Conservation (phyloP, 2,797 vertebrate species). For the Acanthopagrus latus region DNA sequence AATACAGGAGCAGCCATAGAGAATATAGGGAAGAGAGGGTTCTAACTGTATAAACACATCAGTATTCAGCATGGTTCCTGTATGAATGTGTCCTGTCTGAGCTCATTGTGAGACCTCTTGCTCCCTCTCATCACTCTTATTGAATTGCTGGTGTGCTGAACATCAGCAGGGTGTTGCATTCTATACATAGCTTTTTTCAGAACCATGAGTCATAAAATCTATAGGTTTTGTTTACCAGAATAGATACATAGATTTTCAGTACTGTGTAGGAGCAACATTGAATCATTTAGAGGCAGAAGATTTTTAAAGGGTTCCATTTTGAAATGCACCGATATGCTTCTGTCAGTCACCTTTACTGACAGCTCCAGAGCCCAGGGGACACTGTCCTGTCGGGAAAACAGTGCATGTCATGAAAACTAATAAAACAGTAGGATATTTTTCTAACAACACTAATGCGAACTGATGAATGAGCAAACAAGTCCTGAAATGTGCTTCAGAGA, state of each 20-base stretch:
- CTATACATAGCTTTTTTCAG: not conserved
- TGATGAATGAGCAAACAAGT: no score
- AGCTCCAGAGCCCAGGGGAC: not conserved
- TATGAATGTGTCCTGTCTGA: not conserved
- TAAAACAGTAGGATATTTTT: not conserved
- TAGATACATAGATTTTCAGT: not conserved
- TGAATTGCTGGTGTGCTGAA: not conserved
- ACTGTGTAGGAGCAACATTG: not conserved
- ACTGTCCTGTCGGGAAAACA: not conserved
- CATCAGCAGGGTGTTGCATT: not conserved
- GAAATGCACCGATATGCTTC: not conserved
- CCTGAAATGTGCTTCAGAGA: not conserved
- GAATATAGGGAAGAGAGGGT: not conserved
- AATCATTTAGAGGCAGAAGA: not conserved
- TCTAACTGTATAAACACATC: not conserved
- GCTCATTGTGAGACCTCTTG: not conserved
- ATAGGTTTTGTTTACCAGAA: not conserved
- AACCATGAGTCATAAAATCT: not conserved
- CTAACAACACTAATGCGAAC: not conserved
- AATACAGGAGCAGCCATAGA: not conserved
- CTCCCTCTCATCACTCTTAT: not conserved
- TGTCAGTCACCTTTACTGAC: slow-evolving; percentile 15
- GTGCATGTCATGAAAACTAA: not conserved
- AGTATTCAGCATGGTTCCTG: slow-evolving; percentile 12
- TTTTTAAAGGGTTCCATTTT: not conserved